These are phyloP conservation scores for Microchrysa polita DNA, from an alignment of 2,888 invertebrate species.

Conservation along the genomic window DNA sequence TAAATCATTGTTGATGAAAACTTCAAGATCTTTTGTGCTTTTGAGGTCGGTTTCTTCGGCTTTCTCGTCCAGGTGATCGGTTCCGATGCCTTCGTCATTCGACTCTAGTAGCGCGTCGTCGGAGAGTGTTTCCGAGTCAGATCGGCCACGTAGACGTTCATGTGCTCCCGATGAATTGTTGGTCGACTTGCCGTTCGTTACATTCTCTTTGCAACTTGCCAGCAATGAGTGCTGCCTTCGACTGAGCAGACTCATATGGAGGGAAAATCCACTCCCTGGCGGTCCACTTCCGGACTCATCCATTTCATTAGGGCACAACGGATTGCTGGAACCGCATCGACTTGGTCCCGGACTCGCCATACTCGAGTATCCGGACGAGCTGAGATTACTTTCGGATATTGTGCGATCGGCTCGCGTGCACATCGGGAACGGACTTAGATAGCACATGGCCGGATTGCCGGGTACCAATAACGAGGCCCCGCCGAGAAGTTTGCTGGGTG, in stretches of 20 bases:
- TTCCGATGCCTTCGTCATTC: slow-evolving; percentile 81
- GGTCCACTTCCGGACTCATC: slow-evolving; percentile 74
- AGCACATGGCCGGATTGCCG: slow-evolving; percentile 71
- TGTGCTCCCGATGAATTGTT: slow-evolving; percentile 49
- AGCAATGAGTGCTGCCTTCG: slow-evolving; percentile 71
- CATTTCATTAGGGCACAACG: slow-evolving; percentile 78
- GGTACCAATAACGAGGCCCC: slow-evolving; percentile 59
- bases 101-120: slow-evolving; percentile 77
- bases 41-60: slow-evolving; percentile 75
- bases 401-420: slow-evolving; percentile 76
- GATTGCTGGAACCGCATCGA: slow-evolving; percentile 83
- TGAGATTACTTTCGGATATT: slow-evolving; percentile 83
- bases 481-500: slow-evolving; percentile 65
- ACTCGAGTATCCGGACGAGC: slow-evolving; percentile 85
- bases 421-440: slow-evolving; percentile 81
- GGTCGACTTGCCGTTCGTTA: slow-evolving; percentile 59
- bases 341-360: slow-evolving; percentile 88
- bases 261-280: slow-evolving; percentile 54
- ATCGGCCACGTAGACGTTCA: slow-evolving; percentile 67
- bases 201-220: slow-evolving; percentile 67
- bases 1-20: slow-evolving; percentile 63
- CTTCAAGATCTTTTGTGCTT: slow-evolving; percentile 72
- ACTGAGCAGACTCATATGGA: slow-evolving; percentile 64
- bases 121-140: slow-evolving; percentile 79
- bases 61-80: slow-evolving; percentile 75